Evolutionary conservation across 2,888 invertebrate genomes (phyloP).

Genomic region (Lithophane ornitopus): DNA sequence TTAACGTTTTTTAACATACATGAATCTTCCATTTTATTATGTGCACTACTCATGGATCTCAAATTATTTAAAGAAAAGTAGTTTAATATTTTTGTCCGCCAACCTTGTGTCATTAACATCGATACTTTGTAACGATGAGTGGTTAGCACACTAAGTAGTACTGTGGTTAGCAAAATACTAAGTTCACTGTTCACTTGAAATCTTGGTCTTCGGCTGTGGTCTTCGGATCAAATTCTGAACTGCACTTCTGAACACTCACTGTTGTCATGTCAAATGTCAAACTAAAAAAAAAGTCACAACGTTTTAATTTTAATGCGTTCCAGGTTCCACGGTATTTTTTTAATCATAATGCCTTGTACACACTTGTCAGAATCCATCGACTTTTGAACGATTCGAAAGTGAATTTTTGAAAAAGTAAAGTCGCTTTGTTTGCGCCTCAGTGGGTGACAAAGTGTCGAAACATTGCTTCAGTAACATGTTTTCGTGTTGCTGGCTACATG

Average conservation of each 20-base stretch:
- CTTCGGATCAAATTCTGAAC: too few species aligned
- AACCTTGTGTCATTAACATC: conserved; percentile 34
- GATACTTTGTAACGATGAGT: conserved; percentile 5
- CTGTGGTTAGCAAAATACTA: too few species aligned
- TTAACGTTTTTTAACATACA: conserved; percentile 73
- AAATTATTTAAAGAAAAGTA: conserved; percentile 19
- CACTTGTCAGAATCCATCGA: conserved; percentile 1
- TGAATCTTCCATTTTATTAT: conserved; percentile 70
- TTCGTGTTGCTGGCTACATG: background rate
- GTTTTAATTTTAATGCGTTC: conserved; percentile 23
- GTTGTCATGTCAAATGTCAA: background rate
- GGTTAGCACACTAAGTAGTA: too few species aligned
- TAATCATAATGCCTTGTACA: background rate
- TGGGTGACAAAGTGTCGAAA: background rate
- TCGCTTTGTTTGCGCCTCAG: background rate
- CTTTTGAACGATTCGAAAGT: background rate
- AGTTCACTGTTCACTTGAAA: background rate
- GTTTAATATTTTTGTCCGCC: conserved; percentile 35
- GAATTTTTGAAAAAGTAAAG: background rate
- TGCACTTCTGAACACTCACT: too few species aligned
- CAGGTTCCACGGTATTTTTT: background rate
- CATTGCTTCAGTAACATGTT: background rate
- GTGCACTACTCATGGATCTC: conserved; percentile 24
- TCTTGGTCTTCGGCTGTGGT: too few species aligned
- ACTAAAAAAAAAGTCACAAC: background rate